Base-by-base conservation (phyloP, 2,113 vertebrate species). In the Calidris pugnax region DNA sequence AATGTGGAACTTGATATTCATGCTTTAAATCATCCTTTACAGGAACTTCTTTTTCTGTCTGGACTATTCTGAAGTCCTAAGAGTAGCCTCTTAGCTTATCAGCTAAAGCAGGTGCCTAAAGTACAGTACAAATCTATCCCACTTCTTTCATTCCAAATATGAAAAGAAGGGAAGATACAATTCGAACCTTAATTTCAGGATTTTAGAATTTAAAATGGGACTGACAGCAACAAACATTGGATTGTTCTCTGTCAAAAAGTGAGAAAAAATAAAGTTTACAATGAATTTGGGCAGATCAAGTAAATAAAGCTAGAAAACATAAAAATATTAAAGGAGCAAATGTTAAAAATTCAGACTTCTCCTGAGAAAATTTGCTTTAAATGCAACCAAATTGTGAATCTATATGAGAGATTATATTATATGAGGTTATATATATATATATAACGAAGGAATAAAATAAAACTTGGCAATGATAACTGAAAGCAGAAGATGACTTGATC, bases 371-470 rank as follows among this genome's bases (percentile, higher is more conserved):
- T 33, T 23, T 66, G 12, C 35, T 55, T 85, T 85, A 60, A 82
- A 82, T 56, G 1, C 30, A 90, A 66, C 11, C 4, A 32, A 47
- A 69, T 51, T 32, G 13, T 51, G 20, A 69, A 47, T 68, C 27
- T 88, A 18, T n/a, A n/a, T n/a, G n/a, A n/a, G n/a, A n/a, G n/a
- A n/a, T n/a, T n/a, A n/a, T n/a, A n/a, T n/a, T n/a, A n/a, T n/a
- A n/a, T n/a, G n/a, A n/a, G n/a, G n/a, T 63, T 1, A 0, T 47
- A 47, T 16, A 47, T 19, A 19, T 51, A 12, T 39, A 39, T 39
- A 39, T 39, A 8, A 66, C 18, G 78, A 67, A 69, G 14, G 13
- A 47, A 85, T 82, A 30, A 78, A 81, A 85, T 73, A 77, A 78
- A 93, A 63, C 16, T 63, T 78, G 50, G 6, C n/a, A 77, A 27